A percentile compares a stretch with the other conserved stretches of the same genome.
Evolutionary conservation across 2,113 vertebrate species (phyloP).

Genomic region (Phrynosoma platyrhinos): DNA sequence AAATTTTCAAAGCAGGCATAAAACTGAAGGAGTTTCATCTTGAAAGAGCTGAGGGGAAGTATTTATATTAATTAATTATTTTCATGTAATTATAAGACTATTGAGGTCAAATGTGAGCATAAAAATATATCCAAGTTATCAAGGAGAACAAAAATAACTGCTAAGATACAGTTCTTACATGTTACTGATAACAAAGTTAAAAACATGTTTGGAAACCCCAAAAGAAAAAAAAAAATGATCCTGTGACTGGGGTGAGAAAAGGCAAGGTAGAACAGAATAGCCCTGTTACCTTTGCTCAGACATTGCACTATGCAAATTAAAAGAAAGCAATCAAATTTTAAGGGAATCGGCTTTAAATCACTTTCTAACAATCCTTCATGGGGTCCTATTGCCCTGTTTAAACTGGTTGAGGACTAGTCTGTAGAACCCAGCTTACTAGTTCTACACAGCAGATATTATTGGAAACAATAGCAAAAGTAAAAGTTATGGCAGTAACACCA

Average conservation of each 20-base stretch:
- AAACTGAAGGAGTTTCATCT: conserved; percentile 42
- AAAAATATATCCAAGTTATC: conserved; percentile 57
- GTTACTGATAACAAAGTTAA: conserved; percentile 27
- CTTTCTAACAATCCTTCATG: not conserved
- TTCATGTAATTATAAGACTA: conserved; percentile 43
- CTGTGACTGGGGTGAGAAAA: conserved; percentile 11
- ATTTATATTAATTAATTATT: conserved; percentile 50
- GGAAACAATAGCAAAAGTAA: too few species aligned
- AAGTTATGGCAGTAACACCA: not conserved
- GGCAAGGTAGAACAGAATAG: conserved; percentile 8
- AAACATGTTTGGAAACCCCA: conserved; percentile 42
- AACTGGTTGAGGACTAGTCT: not conserved
- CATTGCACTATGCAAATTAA: not conserved
- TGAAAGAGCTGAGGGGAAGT: conserved; percentile 15
- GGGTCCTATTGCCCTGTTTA: not conserved
- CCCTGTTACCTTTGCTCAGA: conserved; percentile 38
- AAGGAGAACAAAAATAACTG: conserved; percentile 32
- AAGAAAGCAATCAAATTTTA: not conserved
- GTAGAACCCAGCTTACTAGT: too few species aligned
- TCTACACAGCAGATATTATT: not conserved
- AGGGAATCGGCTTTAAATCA: not conserved
- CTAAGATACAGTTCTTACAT: conserved; percentile 46
- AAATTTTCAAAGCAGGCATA: conserved; percentile 30
- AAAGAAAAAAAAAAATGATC: not conserved
- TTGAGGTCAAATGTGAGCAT: conserved; percentile 42